phyloP scores from a whole-genome alignment of 1,140 invertebrate species.

The Zaprionus lachaisei region DNA sequence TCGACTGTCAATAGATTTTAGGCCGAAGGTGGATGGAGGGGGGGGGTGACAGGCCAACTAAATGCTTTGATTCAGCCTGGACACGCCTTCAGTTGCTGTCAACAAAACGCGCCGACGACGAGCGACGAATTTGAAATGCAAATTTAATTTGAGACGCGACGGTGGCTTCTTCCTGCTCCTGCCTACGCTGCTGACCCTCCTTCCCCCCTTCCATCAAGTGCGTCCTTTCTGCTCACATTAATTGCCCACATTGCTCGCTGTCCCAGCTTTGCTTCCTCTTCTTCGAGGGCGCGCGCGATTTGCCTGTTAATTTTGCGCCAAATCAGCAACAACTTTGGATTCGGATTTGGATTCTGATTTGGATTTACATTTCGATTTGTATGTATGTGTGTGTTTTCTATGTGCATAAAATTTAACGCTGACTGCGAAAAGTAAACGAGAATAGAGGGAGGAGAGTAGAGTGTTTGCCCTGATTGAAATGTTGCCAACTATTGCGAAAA shows the following conservation, averaged over 20 bases:
- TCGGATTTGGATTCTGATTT: constrained; percentile 48
- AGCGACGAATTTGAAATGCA: constrained; percentile 76
- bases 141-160: constrained; percentile 80
- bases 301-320: constrained; percentile 79
- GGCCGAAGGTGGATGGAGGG: not conserved
- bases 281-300: constrained; percentile 45
- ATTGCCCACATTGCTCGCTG: constrained; percentile 44
- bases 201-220: not conserved
- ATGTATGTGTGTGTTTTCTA: constrained; percentile 25
- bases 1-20: constrained; percentile 65
- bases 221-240: constrained; percentile 43
- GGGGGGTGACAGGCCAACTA: constrained; percentile 45
- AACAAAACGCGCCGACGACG: constrained; percentile 53
- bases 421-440: constrained; percentile 53
- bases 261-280: not conserved
- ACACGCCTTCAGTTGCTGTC: constrained; percentile 45
- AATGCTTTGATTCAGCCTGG: constrained; percentile 73
- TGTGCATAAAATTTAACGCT: constrained; percentile 78
- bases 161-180: constrained; percentile 21
- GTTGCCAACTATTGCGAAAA: constrained; percentile 81
- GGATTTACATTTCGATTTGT: constrained; percentile 64
- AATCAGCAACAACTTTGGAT: constrained; percentile 77
- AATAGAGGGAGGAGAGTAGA: constrained; percentile 19
- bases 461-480: constrained; percentile 80
- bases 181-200: not conserved